Base-by-base conservation (phyloP, 2,113 vertebrate genomes). In the Gallinago undulata region DNA sequence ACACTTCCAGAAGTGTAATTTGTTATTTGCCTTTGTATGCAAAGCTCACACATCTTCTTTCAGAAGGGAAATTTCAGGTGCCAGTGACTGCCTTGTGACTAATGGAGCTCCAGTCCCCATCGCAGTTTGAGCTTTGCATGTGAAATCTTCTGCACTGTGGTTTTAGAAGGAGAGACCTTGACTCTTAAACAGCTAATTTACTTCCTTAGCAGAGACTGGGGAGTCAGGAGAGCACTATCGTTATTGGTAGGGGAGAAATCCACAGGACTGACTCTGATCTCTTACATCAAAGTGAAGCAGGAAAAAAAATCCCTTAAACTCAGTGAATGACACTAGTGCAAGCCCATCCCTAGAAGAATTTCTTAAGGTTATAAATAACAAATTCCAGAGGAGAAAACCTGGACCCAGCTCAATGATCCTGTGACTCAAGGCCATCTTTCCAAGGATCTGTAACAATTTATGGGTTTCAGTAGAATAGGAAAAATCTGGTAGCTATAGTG, bases 1-100 rank as follows among this genome's bases (percentile, higher is more conserved):
- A 82, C 69, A 35, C 93, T 88, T 88, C 50, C 66, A 57, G 33
- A 91, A 90, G 69, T 62, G 66, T 84, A 89, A 91, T 91, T 91
- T 80, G 59, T 63, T 95, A 66, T 92, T 87, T 89, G 84, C 37
- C 50, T 93, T 89, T 84, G 69, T 93, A 80, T 70, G 87, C 75
- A 87, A 79, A 96, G 67, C 55, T 96, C 91, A 76, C 75, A 77
- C 63, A 21, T 35, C 13, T 59, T 87, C 59, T 55, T 87, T 96
- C 39, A 91, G 69, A 94, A 89, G 77, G 47, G 67, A 76, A 85
- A 85, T 85, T 95, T 89, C 80, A 91, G 67, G 70, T 96, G 80
- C 53, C 83, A 72, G 56, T 35, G 72, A 48, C 72, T 76, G 31
- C 51, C 81, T 78, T 4, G 2, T 1, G 7, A 56, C 60, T 84